A percentile compares a stretch with the other conserved stretches of the same genome.
Evolutionary conservation across 2,888 invertebrate genomes (phyloP).

Genomic region (Graphium colonna): DNA sequence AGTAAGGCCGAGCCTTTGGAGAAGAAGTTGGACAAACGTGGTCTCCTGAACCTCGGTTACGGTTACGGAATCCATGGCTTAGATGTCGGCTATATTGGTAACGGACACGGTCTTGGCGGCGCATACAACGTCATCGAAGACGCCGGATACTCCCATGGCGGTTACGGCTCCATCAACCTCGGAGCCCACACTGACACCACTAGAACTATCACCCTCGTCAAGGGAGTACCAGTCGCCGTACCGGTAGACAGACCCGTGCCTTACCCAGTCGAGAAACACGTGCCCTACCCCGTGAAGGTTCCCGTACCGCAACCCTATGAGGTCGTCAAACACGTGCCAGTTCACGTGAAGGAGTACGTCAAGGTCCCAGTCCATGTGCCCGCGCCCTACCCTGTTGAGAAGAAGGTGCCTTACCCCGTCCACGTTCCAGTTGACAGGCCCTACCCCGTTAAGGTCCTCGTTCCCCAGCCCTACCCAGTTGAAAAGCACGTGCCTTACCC

Average conservation of each 20-base stretch:
- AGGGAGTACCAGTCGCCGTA: constrained; percentile 83
- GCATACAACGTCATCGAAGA: constrained; percentile 69
- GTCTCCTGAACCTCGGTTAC: constrained; percentile 88
- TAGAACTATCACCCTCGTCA: constrained; percentile 83
- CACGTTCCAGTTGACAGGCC: constrained; percentile 80
- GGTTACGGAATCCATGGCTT: constrained; percentile 89
- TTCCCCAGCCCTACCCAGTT: constrained; percentile 84
- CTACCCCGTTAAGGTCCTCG: constrained; percentile 83
- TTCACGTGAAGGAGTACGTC: constrained; percentile 83
- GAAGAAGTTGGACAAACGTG: constrained; percentile 91
- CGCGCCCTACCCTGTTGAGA: constrained; percentile 84
- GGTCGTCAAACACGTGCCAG: constrained; percentile 75
- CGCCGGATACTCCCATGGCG: constrained; percentile 37
- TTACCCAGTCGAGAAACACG: constrained; percentile 85
- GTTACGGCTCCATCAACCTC: constrained; percentile 48
- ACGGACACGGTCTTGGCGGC: constrained; percentile 78
- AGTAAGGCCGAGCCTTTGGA: constrained; percentile 81
- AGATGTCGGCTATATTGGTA: constrained; percentile 86
- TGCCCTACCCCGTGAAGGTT: constrained; percentile 86
- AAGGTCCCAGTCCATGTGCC: constrained; percentile 84
- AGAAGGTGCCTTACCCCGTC: constrained; percentile 84
- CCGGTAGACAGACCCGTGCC: constrained; percentile 84
- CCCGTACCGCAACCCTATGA: constrained; percentile 85
- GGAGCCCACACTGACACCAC: constrained; percentile 76
- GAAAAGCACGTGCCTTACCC: constrained; percentile 80